phyloP scores from a whole-genome alignment of 2,888 invertebrate genomes.

The Lycophotia porphyrea region DNA sequence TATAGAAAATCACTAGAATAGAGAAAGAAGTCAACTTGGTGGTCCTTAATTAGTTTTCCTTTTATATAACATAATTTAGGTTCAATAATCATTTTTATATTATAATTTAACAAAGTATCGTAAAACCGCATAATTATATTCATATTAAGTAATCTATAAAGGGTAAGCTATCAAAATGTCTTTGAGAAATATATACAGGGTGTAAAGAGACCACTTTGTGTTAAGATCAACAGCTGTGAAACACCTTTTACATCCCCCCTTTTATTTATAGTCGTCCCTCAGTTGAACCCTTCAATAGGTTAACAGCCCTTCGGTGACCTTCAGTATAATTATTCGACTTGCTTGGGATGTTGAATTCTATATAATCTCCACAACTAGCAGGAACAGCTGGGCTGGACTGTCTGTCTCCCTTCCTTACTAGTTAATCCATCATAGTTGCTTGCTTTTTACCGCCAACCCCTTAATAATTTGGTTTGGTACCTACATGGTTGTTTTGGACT shows the following conservation, averaged over 20 bases:
- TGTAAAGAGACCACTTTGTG: neutral
- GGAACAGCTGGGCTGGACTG: constrained; percentile 9
- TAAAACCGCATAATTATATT: neutral
- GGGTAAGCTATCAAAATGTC: neutral
- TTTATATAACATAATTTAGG: neutral
- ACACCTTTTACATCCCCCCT: neutral
- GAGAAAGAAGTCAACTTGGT: neutral
- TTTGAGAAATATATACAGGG: neutral
- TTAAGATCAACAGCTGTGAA: constrained; percentile 12
- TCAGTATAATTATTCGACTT: constrained; percentile 26
- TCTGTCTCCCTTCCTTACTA: neutral
- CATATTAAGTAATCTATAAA: neutral
- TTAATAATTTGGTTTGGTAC: neutral
- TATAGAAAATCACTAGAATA: neutral
- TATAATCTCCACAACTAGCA: constrained; percentile 36
- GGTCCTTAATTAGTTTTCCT: neutral
- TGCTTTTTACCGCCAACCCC: neutral
- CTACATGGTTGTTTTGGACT: neutral
- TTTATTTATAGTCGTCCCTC: neutral
- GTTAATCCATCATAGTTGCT: neutral
- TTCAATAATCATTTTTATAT: neutral
- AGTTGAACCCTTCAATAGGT: constrained; percentile 15
- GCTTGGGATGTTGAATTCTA: constrained; percentile 27
- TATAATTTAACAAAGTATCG: neutral
- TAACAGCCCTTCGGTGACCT: constrained; percentile 22